Conservation (phyloP, 2,888 invertebrate genomes). For the Cheilosia variabilis region DNA sequence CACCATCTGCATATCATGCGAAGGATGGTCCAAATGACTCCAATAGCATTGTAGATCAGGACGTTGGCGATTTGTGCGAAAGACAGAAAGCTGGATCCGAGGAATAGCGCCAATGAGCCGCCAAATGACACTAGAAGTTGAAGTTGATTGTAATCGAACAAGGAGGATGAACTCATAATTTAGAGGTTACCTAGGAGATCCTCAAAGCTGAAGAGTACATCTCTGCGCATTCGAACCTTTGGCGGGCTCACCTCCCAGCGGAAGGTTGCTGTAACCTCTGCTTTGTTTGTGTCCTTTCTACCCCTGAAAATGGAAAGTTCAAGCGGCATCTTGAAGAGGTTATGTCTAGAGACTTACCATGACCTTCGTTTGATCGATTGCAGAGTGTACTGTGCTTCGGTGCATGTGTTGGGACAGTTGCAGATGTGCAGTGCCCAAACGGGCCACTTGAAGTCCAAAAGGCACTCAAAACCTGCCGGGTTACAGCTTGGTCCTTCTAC, state of each 20-base stretch:
- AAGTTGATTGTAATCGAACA: not conserved
- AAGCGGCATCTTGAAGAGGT: not conserved
- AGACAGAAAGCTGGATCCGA: constrained; percentile 85
- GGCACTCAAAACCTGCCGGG: constrained; percentile 81
- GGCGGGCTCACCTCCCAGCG: constrained; percentile 85
- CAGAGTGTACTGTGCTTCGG: constrained; percentile 80
- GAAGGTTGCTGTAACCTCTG: constrained; percentile 83
- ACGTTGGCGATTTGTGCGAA: constrained; percentile 81
- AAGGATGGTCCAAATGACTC: constrained; percentile 21
- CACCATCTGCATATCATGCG: constrained; percentile 4
- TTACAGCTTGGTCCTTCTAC: constrained; percentile 80
- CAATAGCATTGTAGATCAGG: constrained; percentile 50
- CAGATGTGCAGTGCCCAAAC: constrained; percentile 81
- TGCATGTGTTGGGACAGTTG: constrained; percentile 82
- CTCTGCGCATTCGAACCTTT: constrained; percentile 85
- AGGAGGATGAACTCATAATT: not conserved
- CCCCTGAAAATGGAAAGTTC: constrained; percentile 37
- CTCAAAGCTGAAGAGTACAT: constrained; percentile 86
- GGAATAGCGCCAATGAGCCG: constrained; percentile 85
- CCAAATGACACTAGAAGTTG: constrained; percentile 84
- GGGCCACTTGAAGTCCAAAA: constrained; percentile 82
- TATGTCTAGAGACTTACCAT: constrained; percentile 75
- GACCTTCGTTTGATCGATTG: constrained; percentile 81
- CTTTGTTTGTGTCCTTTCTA: constrained; percentile 69
- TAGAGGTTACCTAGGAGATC: constrained; percentile 85